phyloP scores from a whole-genome alignment of 2,888 invertebrate species.

The Protophormia terraenovae region DNA sequence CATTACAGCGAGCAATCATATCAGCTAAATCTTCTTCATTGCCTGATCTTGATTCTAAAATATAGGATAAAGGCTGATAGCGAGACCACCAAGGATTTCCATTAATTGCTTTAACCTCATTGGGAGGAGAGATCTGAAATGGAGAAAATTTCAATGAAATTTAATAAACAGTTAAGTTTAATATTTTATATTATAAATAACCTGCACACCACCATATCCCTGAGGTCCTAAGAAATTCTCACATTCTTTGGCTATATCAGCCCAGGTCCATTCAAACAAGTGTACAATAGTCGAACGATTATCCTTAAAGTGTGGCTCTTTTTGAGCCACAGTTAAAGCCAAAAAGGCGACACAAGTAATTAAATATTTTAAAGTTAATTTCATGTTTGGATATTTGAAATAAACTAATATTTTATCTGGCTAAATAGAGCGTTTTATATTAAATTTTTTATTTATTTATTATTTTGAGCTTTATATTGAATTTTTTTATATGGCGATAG shows the following conservation, averaged over 20 bases:
- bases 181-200: too few species aligned
- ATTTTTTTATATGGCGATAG: background rate
- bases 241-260: slow-evolving; percentile 89
- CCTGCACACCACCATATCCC: slow-evolving; percentile 88
- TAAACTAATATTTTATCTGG: background rate
- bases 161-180: background rate
- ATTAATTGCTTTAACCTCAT: slow-evolving; percentile 85
- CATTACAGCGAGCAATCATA: slow-evolving; percentile 90
- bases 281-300: slow-evolving; percentile 86
- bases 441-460: background rate
- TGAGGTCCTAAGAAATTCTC: slow-evolving; percentile 87
- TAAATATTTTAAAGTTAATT: background rate
- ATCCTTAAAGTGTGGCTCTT: slow-evolving; percentile 73
- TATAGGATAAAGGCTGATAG: slow-evolving; percentile 92
- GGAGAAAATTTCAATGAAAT: background rate
- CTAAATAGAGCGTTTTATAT: background rate
- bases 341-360: background rate
- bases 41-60: slow-evolving; percentile 87
- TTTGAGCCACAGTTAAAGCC: slow-evolving; percentile 31
- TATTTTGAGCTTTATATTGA: slow-evolving; percentile 19
- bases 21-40: slow-evolving; percentile 78
- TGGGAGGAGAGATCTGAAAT: slow-evolving; percentile 85
- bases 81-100: slow-evolving; percentile 91
- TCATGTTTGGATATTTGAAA: background rate
- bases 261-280: slow-evolving; percentile 91